Percentiles rank a stretch among this genome's conserved stretches.
These are phyloP conservation scores for Polietes domitor DNA, from an alignment of 2,888 invertebrate species.

Conservation along the genomic window DNA sequence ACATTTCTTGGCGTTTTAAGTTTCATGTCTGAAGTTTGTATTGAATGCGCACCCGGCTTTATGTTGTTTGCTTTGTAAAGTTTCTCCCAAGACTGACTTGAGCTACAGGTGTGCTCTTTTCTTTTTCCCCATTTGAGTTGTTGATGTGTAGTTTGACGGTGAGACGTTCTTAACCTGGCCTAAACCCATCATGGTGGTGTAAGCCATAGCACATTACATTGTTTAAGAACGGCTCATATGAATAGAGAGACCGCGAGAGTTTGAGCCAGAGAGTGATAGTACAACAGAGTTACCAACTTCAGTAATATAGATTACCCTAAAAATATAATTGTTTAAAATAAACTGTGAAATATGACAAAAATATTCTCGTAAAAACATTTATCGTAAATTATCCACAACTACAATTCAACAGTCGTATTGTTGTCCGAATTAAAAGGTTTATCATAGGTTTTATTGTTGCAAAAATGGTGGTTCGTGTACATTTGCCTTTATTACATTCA, in stretches of 20 bases:
- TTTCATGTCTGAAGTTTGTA: background rate
- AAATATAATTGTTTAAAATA: no score
- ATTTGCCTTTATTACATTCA: no score
- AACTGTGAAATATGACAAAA: no score
- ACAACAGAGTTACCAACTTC: background rate
- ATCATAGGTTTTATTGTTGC: no score
- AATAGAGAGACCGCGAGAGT: conserved; percentile 6
- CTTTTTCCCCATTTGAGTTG: conserved; percentile 29
- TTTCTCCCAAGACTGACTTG: conserved; percentile 61
- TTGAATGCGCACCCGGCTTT: conserved; percentile 46
- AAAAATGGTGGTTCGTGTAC: no score
- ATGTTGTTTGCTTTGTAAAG: conserved; percentile 60
- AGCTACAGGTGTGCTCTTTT: conserved; percentile 59
- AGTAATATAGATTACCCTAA: no score
- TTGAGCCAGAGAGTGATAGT: background rate
- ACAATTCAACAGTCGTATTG: no score
- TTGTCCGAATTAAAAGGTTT: no score
- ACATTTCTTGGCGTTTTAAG: conserved; percentile 51
- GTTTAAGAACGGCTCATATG: background rate
- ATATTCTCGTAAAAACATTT: no score
- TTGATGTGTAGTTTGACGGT: conserved; percentile 52
- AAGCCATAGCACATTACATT: conserved; percentile 47
- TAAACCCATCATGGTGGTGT: conserved; percentile 54
- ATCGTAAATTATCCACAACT: no score
- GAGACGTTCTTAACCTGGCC: conserved; percentile 65